Evolutionary conservation across 2,797 vertebrate genomes (phyloP).

Genomic region (Trematomus bernacchii): DNA sequence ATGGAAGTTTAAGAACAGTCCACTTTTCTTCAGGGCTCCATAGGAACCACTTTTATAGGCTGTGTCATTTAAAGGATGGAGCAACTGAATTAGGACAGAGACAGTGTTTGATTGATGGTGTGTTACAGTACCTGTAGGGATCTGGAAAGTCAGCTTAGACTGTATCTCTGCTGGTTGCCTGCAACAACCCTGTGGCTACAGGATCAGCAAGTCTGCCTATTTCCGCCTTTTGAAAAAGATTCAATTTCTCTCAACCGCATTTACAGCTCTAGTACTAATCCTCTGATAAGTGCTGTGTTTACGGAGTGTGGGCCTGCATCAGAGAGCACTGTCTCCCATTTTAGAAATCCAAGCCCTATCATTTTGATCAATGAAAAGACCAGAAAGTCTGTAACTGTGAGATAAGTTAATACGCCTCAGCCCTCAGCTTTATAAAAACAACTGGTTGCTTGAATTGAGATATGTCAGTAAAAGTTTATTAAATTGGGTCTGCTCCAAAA

Average conservation of each 20-base stretch:
- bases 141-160: constrained; percentile 5
- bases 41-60: background rate
- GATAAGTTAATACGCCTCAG: constrained; percentile 1
- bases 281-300: constrained; percentile 2
- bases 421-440: background rate
- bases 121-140: background rate
- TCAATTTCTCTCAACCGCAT: background rate
- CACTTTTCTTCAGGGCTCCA: constrained; percentile 1
- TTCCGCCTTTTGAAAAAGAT: background rate
- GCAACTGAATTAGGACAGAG: constrained; percentile 1
- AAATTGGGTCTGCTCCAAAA: background rate
- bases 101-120: constrained; percentile 1
- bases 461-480: constrained; percentile 3
- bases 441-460: background rate
- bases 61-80: background rate
- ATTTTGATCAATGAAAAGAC: background rate
- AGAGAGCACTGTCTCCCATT: background rate
- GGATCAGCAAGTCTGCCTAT: background rate
- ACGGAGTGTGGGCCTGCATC: background rate
- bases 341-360: background rate
- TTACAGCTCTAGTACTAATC: background rate
- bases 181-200: background rate
- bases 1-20: too few species aligned
- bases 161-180: background rate
- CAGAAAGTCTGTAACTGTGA: background rate